Conservation (phyloP, 2,888 invertebrate genomes). For the Coenonympha glycerion region DNA sequence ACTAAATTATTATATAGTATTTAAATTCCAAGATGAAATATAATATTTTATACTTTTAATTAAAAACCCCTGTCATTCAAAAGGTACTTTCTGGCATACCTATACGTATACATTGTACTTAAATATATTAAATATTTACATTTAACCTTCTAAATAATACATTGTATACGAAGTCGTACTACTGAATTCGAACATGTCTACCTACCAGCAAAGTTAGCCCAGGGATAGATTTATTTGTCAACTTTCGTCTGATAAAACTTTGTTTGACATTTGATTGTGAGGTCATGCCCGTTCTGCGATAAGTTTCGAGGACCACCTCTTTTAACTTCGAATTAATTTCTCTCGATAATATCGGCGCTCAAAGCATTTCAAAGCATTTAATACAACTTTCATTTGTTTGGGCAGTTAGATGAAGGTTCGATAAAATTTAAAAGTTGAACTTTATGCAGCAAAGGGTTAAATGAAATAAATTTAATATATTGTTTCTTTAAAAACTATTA, state of each 20-base stretch:
- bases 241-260: constrained; percentile 72
- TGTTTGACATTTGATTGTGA: constrained; percentile 70
- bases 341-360: constrained; percentile 23
- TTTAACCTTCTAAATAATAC: background rate
- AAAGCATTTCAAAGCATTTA: constrained; percentile 18
- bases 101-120: too few relatives aligned
- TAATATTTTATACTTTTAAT: too few relatives aligned
- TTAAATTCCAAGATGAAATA: too few relatives aligned
- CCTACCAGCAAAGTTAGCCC: constrained; percentile 58
- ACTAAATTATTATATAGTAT: too few relatives aligned
- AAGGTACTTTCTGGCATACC: too few relatives aligned
- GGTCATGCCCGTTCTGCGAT: constrained; percentile 56
- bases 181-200: constrained; percentile 6
- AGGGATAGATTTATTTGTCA: constrained; percentile 67
- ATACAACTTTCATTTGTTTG: background rate
- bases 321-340: constrained; percentile 53
- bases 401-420: background rate
- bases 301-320: constrained; percentile 44
- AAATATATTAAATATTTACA: too few relatives aligned
- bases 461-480: background rate
- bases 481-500: background rate
- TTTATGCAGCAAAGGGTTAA: background rate
- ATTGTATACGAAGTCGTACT: background rate
- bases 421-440: background rate
- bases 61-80: too few relatives aligned